Evolutionary conservation across 2,113 vertebrate genomes (phyloP).

Genomic region (Gymnogyps californianus): DNA sequence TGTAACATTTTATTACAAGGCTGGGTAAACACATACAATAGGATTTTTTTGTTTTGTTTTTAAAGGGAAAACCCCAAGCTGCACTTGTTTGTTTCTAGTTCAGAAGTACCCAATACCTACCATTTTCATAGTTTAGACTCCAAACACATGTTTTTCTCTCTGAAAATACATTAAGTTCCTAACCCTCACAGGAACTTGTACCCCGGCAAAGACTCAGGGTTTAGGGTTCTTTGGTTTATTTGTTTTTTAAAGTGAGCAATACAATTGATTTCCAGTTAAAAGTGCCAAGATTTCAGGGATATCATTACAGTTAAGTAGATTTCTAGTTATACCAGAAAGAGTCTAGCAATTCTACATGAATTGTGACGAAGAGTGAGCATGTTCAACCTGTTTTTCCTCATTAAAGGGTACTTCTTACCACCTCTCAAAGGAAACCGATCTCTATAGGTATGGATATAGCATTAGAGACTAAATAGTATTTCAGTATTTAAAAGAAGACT

Average conservation of each 20-base stretch:
- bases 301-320: background rate
- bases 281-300: background rate
- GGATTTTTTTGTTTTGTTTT: background rate
- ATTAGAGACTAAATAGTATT: background rate
- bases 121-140: background rate
- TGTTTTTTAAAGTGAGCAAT: background rate
- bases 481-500: background rate
- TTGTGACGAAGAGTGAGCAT: background rate
- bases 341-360: background rate
- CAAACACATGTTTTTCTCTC: background rate
- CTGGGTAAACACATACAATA: background rate
- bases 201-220: background rate
- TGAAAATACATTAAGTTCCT: background rate
- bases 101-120: background rate
- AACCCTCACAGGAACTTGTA: background rate
- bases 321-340: background rate
- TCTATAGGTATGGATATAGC: background rate
- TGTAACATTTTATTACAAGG: background rate
- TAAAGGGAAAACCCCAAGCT: background rate
- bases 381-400: background rate
- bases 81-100: background rate
- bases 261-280: background rate
- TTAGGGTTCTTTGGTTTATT: background rate
- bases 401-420: background rate
- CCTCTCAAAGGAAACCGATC: background rate